Base-by-base conservation (phyloP, 2,797 vertebrate species). In the Crenichthys baileyi region DNA sequence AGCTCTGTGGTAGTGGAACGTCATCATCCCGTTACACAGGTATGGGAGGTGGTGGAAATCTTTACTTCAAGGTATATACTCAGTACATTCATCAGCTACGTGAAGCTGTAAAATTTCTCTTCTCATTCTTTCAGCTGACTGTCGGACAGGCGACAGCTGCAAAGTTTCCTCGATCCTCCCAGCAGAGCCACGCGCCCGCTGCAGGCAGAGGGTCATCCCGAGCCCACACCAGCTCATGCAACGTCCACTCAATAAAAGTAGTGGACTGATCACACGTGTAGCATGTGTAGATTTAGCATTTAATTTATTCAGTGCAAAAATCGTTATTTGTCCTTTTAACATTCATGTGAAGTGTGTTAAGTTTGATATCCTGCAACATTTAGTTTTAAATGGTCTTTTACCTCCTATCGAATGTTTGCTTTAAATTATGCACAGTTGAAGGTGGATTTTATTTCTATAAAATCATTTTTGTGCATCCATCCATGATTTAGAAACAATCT, bases 11-110 rank as follows among this genome's bases (percentile, higher is more conserved):
- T 97, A 61, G 95, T 99, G 68, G 98, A 99, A 92, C 97, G 97
- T 75, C 98, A 99, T 89, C 97, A 97, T 88, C 98, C 98, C 7
- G 93, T 98, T 74, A 97, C 96, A 84, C 96, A 98, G 96, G 98
- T 99, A 93, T 83, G 51, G 13, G 24, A 26, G 24, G n/a, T 24
- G 26, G 6, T 58, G 67, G 24, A 70, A 24, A 16, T 8, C 67
- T 70, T n/a, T 26, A 18, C 67, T 48, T 15, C n/a, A n/a, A n/a
- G 24, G 12, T 1, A n/a, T 3, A 6, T 16, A 4, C 24, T 15
- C 4, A 22, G 8, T 24, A 7, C 11, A 65, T 5, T 16, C 9
- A 20, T 22, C 41, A 70, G 24, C 12, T 46, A 5, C 11, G 3
- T 73, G 13, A 78, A 46, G 31, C 50, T 72, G n/a, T 77, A 72